Conservation (phyloP, 2,797 vertebrate genomes). For the Ibycter americanus region DNA sequence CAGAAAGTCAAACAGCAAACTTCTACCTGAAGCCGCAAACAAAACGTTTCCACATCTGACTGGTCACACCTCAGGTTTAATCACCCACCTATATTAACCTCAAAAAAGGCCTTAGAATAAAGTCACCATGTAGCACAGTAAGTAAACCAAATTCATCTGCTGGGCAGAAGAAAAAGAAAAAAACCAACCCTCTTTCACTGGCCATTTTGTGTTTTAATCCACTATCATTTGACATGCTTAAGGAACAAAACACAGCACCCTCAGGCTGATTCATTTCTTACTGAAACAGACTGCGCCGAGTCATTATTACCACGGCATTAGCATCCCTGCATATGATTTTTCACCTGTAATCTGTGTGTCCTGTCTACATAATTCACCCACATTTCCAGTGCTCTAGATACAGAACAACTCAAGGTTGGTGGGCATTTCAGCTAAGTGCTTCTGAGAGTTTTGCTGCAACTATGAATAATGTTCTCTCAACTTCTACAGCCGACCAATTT, state of each 20-base stretch:
- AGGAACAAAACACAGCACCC: neutral
- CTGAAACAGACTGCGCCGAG: neutral
- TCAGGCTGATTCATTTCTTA: neutral
- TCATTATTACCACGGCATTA: neutral
- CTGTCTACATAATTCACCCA: neutral
- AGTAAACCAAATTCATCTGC: neutral
- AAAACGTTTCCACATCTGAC: neutral
- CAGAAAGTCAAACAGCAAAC: neutral
- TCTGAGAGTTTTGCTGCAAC: neutral
- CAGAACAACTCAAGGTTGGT: neutral
- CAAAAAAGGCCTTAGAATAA: neutral
- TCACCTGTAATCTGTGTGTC: neutral
- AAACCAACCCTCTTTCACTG: neutral
- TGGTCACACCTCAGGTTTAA: neutral
- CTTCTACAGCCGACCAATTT: neutral
- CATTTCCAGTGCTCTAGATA: neutral
- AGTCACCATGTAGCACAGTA: neutral
- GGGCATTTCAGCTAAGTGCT: neutral
- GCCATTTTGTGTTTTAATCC: neutral
- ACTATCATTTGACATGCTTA: neutral
- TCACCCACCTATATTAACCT: neutral
- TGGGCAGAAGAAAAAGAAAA: too few relatives aligned
- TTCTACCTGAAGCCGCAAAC: neutral
- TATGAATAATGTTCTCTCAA: neutral
- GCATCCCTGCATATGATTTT: neutral